Evolutionary conservation across 2,797 vertebrate species (phyloP), one percentile per base, ranked within the genome.

Genomic region (Macropodus opercularis): DNA sequence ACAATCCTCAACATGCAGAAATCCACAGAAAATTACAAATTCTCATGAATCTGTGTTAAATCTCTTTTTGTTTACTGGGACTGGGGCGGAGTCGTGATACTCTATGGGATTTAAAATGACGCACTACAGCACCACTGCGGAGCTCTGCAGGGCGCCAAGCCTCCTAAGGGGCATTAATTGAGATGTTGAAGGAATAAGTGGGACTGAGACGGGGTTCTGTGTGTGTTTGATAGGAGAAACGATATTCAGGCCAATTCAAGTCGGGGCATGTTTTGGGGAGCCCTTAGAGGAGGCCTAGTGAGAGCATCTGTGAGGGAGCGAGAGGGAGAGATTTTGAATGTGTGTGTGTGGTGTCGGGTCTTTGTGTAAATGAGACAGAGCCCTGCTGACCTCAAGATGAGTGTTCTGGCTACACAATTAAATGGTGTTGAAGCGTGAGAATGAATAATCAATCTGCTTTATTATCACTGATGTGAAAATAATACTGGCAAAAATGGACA

Each of bases 101-200:
- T 69, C 63, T 34, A 62, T 46, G 29, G 51, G 48, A 13, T 62
- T 75, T 61, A 21, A 79, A 79, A 72, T 40, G 14, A 75, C 61
- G 38, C 40, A 35, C 40, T 19, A 14, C 49, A 50, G 47, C 50
- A 67, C 22, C 66, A 44, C 63, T 56, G 59, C 32, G 57, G 47
- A 50, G 26, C 79, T 54, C 70, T 36, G 63, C 63, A 67, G 84
- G 86, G 81, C 24, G 61, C 56, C 27, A 29, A 41, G 60, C 89
- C 93, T 93, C 91, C 91, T 92, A 86, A 84, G 80, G 87, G 63
- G 77, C 81, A 91, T 89, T 94, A 96, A 95, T 96, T 95, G 92
- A 92, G 91, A 86, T 75, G 77, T 75, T 83, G 80, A 74, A 79
- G 63, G 64, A 85, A 72, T 71, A 80, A 77, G 79, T 79, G 83